Evolutionary conservation across 2,797 vertebrate species (phyloP).

Genomic region (Emydoidea blandingii): DNA sequence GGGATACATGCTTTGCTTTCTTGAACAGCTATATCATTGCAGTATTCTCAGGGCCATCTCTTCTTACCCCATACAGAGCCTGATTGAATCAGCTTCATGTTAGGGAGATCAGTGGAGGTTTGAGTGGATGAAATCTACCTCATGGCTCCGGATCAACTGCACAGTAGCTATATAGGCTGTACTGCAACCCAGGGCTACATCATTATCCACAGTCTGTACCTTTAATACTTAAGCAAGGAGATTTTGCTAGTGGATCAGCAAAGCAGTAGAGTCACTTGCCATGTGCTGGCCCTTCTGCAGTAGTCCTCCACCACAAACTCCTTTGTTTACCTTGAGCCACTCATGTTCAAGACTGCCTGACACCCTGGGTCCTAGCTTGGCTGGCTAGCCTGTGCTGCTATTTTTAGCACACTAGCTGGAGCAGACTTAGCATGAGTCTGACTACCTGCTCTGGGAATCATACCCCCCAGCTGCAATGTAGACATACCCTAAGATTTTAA

Average conservation of each 20-base stretch:
- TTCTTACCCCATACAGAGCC: not conserved
- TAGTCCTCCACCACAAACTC: not conserved
- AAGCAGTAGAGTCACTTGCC: fast-evolving
- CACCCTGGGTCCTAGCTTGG: not conserved
- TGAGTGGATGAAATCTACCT: not conserved
- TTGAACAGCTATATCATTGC: not conserved
- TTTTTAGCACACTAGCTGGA: not conserved
- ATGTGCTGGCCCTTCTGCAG: not conserved
- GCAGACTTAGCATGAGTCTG: not conserved
- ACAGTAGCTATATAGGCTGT: not conserved
- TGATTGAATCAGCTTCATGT: not conserved
- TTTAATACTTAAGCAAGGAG: not conserved
- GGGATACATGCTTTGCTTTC: fast-evolving
- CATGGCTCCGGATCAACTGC: not conserved
- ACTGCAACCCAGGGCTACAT: not conserved
- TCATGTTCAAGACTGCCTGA: not conserved
- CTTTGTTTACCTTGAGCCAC: not conserved
- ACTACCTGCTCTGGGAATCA: not conserved
- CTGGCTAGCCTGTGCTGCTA: not conserved
- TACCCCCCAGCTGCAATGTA: not conserved
- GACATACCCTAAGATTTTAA: not conserved
- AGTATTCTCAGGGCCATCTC: not conserved
- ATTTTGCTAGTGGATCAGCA: not conserved
- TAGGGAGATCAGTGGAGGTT: not conserved
- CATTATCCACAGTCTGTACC: not conserved